Evolutionary conservation across 2,113 vertebrate species (phyloP), one percentile per base, ranked within the genome.

Genomic region (Nothoprocta pentlandii): DNA sequence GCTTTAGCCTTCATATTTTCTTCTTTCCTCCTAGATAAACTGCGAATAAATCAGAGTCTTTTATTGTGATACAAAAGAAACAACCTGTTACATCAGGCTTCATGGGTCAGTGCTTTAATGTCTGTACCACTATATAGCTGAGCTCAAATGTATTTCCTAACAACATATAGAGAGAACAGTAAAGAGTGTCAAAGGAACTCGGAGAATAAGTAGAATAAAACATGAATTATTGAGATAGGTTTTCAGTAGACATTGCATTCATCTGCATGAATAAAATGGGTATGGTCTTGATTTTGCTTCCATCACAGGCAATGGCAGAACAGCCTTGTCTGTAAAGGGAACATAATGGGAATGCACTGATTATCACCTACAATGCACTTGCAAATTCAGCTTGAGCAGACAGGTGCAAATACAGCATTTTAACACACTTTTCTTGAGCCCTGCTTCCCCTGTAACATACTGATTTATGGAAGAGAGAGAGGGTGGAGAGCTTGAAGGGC

Each of bases 41-140:
- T 39, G 58, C 85, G 41, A 89, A 92, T 92, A 95, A 95, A 96
- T 91, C 70, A 80, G 39, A 44, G 34, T 71, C 58, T 84, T 94
- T 91, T 91, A 87, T 9, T 73, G 51, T 9, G 9, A 74, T 87
- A 47, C 59, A 49, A 80, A 79, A 76, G 85, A 94, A 87, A 58
- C 61, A 83, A 94, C 56, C 63, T 84, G 87, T 91, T 93, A 86
- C 63, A 16, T 0, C n/a, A 39, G 83, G 61, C 68, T 89, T 39
- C 19, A 13, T 41, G 91, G 87, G 84, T 96, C 94, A 93, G n/a
- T 59, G 80, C 49, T 91, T 86, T 82, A 58, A 58, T 84, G 80
- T 62, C 44, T 49, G 41, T 82, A 39, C 53, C 75, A 85, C 51
- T 62, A 68, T 87, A 89, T 90, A 93, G 93, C 59, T 89, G 61